phyloP scores from a whole-genome alignment of 2,888 invertebrate species.

The Pterostichus madidus region DNA sequence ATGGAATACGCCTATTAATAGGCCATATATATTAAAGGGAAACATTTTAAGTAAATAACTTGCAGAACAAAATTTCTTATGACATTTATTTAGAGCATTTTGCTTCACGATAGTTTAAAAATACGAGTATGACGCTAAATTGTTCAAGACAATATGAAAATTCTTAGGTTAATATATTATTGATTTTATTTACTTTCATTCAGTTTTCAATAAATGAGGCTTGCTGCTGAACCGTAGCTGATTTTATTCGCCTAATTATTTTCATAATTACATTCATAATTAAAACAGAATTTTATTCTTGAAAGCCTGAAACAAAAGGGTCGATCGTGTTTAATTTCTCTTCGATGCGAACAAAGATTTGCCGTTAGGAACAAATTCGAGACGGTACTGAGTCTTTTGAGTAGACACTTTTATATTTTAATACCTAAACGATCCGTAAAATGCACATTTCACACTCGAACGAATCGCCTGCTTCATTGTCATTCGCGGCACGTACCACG shows the following conservation, averaged over 20 bases:
- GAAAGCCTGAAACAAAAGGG: constrained; percentile 41
- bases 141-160: too few relatives aligned
- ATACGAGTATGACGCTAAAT: too few relatives aligned
- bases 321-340: constrained; percentile 34
- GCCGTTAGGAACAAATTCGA: constrained; percentile 9
- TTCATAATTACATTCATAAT: constrained; percentile 47
- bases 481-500: constrained; percentile 44
- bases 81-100: too few relatives aligned
- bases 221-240: neutral
- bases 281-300: constrained; percentile 27
- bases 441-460: constrained; percentile 62
- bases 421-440: constrained; percentile 65
- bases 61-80: too few relatives aligned
- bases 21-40: too few relatives aligned
- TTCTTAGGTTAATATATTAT: too few relatives aligned
- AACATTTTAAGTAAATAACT: too few relatives aligned
- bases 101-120: too few relatives aligned
- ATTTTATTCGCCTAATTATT: constrained; percentile 2
- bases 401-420: constrained; percentile 62
- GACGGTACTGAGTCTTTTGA: constrained; percentile 27
- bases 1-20: too few relatives aligned
- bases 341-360: constrained; percentile 16
- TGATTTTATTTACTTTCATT: neutral
- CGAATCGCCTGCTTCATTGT: constrained; percentile 48
- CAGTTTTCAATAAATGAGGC: constrained; percentile 3